Evolutionary conservation across 2,888 invertebrate species (phyloP), one percentile per base, ranked within the genome.

Genomic region (Pyrochroa serraticornis): DNA sequence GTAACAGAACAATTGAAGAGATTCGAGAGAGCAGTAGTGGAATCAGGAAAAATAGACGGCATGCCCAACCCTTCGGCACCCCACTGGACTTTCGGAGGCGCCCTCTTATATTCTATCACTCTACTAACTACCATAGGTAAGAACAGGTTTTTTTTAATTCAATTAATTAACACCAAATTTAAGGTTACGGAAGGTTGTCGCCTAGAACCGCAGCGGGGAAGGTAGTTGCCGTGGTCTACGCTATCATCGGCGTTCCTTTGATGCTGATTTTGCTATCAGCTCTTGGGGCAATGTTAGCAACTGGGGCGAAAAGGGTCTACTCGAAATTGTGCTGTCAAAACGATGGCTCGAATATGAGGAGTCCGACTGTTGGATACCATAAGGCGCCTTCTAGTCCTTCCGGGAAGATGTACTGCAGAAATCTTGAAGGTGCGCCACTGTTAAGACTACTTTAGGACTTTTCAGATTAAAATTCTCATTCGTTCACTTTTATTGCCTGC

Each of bases 41-140:
- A 88, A 2, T 90, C 91, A 0, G 89, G 91, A 43, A 84, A 87
- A 62, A 63, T 71, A 39, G 84, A 85, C 64, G 72, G 65, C 12
- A 56, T 60, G 3, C 38, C 62, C 46, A 63, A 65, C 50, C 39
- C 59, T 13, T 0, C 81, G 78, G 12, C 82, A 66, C 80, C 82
- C 45, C 86, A 88, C 70, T 93, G 93, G 93, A 89, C 90, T 0
- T 92, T 93, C 77, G 89, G 91, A 22, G 91, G 92, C 63, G 90
- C 93, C 1, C 78, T 94, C 13, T 84, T 94, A 43, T 94, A 93
- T 77, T 92, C 92, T 67, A 87, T 94, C 71, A 93, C 93, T 37
- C 85, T 93, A 70, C 91, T 93, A 75, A 94, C 93, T 63, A 94
- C 94, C 48, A 92, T 94, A 77, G 94, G 93, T 93, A 77, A 84